phyloP scores from a whole-genome alignment of 2,113 vertebrate species.

The Melierax canorus region DNA sequence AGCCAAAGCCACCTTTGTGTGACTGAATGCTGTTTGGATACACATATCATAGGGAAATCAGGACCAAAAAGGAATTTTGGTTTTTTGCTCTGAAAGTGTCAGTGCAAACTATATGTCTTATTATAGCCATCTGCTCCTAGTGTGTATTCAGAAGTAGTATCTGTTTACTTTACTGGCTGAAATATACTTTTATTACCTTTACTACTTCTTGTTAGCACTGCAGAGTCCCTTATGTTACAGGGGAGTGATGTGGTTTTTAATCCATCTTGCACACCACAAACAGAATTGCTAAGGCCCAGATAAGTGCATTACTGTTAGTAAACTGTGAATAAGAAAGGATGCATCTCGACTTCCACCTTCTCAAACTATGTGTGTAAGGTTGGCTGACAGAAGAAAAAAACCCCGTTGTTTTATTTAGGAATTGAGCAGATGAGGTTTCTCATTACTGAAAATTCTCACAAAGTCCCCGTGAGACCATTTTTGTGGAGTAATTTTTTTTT shows the following conservation, averaged over 20 bases:
- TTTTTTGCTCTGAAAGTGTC: not conserved
- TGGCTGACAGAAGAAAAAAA: not conserved
- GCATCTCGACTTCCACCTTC: not conserved
- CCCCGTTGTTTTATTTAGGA: not conserved
- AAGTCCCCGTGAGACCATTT: not conserved
- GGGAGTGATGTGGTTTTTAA: not conserved
- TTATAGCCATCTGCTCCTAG: not conserved
- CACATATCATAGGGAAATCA: not conserved
- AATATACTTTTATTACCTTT: constrained; percentile 34
- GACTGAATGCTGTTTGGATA: not conserved
- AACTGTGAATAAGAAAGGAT: not conserved
- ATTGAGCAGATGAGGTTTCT: not conserved
- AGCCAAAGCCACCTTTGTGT: not conserved
- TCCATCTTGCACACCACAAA: not conserved
- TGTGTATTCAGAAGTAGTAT: not conserved
- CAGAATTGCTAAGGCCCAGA: not conserved
- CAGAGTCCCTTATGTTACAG: not conserved
- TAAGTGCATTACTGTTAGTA: not conserved
- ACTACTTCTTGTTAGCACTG: not conserved
- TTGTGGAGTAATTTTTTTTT: not conserved
- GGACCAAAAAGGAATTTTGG: not conserved
- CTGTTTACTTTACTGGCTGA: constrained; percentile 19
- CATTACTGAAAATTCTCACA: not conserved
- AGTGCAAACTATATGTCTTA: not conserved
- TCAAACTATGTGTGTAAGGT: not conserved